phyloP scores from a whole-genome alignment of 1,140 invertebrate genomes.

The Drosophila elegans region DNA sequence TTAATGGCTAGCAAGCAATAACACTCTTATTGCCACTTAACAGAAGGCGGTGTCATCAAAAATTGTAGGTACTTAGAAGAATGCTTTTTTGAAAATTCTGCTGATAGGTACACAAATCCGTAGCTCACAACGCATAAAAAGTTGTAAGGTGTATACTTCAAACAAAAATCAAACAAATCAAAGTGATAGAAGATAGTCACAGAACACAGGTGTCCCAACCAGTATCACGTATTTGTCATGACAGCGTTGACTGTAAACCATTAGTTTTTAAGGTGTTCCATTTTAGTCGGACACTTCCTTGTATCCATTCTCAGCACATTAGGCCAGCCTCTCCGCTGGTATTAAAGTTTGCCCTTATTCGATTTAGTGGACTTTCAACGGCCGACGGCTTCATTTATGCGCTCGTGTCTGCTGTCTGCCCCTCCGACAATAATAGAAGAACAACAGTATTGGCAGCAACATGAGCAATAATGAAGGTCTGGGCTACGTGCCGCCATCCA shows the following conservation, averaged over 20 bases:
- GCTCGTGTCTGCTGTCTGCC: conserved; percentile 40
- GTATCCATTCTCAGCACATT: conserved; percentile 3
- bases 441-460: conserved; percentile 5
- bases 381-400: conserved; percentile 47
- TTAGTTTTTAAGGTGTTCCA: conserved; percentile 16
- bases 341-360: conserved; percentile 23
- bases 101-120: too few relatives aligned
- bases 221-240: conserved; percentile 2
- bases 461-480: conserved; percentile 30
- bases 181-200: too few relatives aligned
- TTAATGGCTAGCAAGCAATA: too few relatives aligned
- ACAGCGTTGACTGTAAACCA: conserved; percentile 1
- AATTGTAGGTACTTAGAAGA: too few relatives aligned
- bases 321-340: too few relatives aligned
- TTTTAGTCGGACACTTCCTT: conserved; percentile 17
- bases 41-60: too few relatives aligned
- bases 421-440: conserved; percentile 1
- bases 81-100: too few relatives aligned
- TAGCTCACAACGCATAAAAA: too few relatives aligned
- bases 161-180: too few relatives aligned
- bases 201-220: background rate
- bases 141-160: too few relatives aligned
- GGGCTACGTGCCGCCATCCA: conserved; percentile 67
- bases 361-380: conserved; percentile 37
- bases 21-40: too few relatives aligned